Conservation (phyloP, 2,113 vertebrate species). For the Dicerorhinus sumatrensis region DNA sequence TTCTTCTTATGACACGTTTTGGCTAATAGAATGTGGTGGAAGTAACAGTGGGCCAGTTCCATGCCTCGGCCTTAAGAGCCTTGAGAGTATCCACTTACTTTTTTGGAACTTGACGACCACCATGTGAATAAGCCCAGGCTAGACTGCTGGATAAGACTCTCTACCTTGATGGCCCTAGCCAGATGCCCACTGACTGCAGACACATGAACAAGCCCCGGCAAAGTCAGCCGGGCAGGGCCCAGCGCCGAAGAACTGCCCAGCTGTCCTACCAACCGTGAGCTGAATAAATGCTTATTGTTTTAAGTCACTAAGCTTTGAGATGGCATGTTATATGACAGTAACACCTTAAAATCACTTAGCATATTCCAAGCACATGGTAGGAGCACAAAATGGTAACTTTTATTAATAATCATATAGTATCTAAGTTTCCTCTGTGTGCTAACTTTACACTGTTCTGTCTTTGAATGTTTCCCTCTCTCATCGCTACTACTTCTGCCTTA, state of each 20-base stretch:
- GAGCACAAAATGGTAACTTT: background rate
- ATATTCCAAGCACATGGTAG: background rate
- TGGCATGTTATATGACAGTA: background rate
- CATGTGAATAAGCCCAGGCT: background rate
- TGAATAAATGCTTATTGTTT: background rate
- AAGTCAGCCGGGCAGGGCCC: background rate
- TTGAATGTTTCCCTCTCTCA: background rate
- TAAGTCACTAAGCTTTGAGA: background rate
- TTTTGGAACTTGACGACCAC: background rate
- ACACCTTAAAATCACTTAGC: background rate
- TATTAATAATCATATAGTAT: background rate
- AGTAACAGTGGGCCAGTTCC: background rate
- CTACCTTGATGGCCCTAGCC: too few species aligned
- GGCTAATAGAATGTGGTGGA: background rate
- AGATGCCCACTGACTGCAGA: background rate
- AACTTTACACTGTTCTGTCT: background rate
- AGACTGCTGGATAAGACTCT: background rate
- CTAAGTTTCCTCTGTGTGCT: background rate
- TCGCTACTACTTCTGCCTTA: background rate
- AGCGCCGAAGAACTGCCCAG: background rate
- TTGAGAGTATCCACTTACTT: background rate
- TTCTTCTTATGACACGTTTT: background rate
- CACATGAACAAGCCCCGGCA: background rate
- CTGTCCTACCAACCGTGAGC: background rate
- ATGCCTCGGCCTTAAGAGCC: background rate